Percentiles rank a stretch among this genome's conserved stretches.
Conservation (phyloP, 2,797 vertebrate genomes). For the Dendrocincla tyrannina region DNA sequence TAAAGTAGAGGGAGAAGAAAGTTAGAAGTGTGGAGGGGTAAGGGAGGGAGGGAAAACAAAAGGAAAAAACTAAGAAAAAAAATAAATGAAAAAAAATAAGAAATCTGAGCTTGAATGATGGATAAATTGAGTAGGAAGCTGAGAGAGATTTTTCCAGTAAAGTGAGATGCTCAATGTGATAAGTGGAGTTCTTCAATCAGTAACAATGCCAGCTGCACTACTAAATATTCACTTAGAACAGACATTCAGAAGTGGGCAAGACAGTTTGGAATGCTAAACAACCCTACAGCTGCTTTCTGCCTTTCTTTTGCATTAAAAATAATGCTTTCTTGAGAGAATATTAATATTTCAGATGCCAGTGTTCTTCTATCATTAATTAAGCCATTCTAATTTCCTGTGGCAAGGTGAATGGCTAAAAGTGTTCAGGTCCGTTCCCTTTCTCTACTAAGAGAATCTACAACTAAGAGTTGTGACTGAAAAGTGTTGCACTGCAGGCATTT, state of each 20-base stretch:
- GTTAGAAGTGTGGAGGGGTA: background rate
- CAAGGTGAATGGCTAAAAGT: background rate
- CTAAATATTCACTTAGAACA: slow-evolving; percentile 51
- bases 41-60: background rate
- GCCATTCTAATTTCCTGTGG: background rate
- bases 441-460: background rate
- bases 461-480: background rate
- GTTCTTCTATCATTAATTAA: background rate
- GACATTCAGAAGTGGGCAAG: background rate
- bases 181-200: slow-evolving; percentile 60
- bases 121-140: slow-evolving; percentile 23
- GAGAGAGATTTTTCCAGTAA: slow-evolving; percentile 39
- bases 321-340: background rate
- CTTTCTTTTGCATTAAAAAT: background rate
- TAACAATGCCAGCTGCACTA: slow-evolving; percentile 51
- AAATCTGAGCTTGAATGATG: background rate
- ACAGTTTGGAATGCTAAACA: slow-evolving; percentile 40
- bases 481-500: background rate
- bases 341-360: background rate
- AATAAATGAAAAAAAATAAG: background rate
- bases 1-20: background rate
- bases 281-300: background rate
- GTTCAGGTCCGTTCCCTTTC: background rate
- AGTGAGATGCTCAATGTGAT: background rate
- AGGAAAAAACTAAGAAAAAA: background rate